A percentile compares a stretch with the other conserved stretches of the same genome.
These are phyloP conservation scores for Apotomis betuletana DNA, from an alignment of 2,888 invertebrate genomes.

Conservation along the genomic window DNA sequence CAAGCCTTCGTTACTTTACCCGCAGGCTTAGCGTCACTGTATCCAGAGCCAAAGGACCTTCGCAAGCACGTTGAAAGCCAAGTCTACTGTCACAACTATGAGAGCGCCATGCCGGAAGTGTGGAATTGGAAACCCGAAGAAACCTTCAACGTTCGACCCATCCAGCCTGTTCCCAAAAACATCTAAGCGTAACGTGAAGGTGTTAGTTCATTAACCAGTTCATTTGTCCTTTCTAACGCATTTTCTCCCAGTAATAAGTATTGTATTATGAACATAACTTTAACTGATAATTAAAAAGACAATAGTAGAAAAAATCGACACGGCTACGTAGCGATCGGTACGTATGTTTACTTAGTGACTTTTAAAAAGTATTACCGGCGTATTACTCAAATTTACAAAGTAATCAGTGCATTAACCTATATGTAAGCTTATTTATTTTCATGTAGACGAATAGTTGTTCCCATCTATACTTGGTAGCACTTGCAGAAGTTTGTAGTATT, in stretches of 20 bases:
- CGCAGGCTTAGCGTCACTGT: conserved; percentile 91
- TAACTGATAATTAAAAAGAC: neutral
- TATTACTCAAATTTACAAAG: conserved; percentile 16
- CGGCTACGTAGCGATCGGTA: neutral
- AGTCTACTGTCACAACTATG: conserved; percentile 91
- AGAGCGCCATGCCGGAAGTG: conserved; percentile 88
- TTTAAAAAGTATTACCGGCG: conserved; percentile 23
- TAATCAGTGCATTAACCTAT: conserved; percentile 11
- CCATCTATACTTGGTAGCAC: conserved; percentile 14
- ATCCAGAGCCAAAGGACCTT: conserved; percentile 92
- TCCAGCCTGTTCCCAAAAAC: conserved; percentile 77
- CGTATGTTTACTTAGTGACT: conserved; percentile 16
- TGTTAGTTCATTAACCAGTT: neutral
- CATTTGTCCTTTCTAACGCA: conserved; percentile 25
- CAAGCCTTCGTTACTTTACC: conserved; percentile 46
- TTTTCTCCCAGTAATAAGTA: conserved; percentile 22
- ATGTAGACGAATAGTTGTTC: conserved; percentile 23
- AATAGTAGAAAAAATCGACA: conserved; percentile 7
- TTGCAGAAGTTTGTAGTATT: conserved; percentile 25
- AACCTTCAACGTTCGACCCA: conserved; percentile 73
- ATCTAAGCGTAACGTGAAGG: conserved; percentile 59
- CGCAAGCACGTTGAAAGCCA: conserved; percentile 87
- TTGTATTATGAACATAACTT: neutral
- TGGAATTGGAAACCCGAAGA: conserved; percentile 86
- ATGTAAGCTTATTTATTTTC: conserved; percentile 25